Evolutionary conservation across 1,140 invertebrate genomes (phyloP).

Genomic region (Charaxes varanes): DNA sequence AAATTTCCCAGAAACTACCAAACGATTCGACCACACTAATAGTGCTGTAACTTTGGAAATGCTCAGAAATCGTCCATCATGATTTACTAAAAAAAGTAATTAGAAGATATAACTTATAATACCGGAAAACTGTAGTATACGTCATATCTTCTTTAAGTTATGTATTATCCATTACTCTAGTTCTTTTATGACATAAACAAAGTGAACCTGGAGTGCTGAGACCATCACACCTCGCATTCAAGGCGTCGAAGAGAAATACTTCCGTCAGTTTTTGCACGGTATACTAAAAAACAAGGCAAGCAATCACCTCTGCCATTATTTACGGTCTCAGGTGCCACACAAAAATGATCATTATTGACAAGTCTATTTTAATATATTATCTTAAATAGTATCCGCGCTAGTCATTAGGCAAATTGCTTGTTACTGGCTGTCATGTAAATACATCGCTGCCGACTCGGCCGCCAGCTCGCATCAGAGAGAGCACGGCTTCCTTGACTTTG

Average conservation of each 20-base stretch:
- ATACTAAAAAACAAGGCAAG: slow-evolving; percentile 6
- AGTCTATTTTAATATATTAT: slow-evolving; percentile 16
- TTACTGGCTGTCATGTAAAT: slow-evolving; percentile 14
- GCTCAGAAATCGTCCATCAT: too few relatives aligned
- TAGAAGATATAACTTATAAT: too few relatives aligned
- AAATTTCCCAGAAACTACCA: too few relatives aligned
- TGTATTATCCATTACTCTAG: too few relatives aligned
- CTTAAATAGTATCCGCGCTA: slow-evolving; percentile 14
- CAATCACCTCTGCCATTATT: slow-evolving; percentile 14
- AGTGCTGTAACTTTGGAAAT: too few relatives aligned
- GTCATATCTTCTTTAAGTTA: too few relatives aligned
- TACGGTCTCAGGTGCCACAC: slow-evolving; percentile 9
- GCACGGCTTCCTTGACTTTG: not conserved
- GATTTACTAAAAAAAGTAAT: too few relatives aligned
- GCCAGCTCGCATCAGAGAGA: slow-evolving; percentile 5
- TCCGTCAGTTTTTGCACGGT: slow-evolving; percentile 4
- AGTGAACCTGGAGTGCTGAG: not conserved
- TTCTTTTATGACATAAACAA: not conserved
- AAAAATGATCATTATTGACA: slow-evolving; percentile 13
- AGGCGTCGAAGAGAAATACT: slow-evolving; percentile 3
- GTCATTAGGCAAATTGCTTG: slow-evolving; percentile 15
- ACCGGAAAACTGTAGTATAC: too few relatives aligned
- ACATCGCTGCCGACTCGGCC: slow-evolving; percentile 7
- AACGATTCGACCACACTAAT: too few relatives aligned
- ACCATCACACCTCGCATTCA: not conserved